Percentiles rank a stretch among this genome's conserved stretches.
Evolutionary conservation across 2,113 vertebrate species (phyloP).

Genomic region (Notarius quadriscutis): DNA sequence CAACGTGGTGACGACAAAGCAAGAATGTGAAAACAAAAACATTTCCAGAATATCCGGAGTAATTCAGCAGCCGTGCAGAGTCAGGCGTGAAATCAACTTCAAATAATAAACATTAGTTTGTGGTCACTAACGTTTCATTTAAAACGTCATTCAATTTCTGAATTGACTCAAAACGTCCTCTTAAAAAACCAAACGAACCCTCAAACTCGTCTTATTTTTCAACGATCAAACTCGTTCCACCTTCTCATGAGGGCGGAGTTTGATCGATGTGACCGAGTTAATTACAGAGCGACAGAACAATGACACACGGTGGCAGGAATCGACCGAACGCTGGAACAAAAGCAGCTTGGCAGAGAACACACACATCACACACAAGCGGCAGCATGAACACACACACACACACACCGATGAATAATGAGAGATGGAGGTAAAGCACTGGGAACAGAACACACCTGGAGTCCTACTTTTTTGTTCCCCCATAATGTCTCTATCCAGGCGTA

Average conservation of each 20-base stretch:
- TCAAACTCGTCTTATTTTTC: not conserved
- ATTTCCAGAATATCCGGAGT: not conserved
- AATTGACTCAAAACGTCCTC: slow-evolving; percentile 7
- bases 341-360: slow-evolving; percentile 6
- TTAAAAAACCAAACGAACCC: not conserved
- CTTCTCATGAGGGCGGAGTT: not conserved
- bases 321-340: slow-evolving; percentile 37
- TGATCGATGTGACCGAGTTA: not conserved
- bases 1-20: no score
- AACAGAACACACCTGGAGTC: slow-evolving; percentile 23
- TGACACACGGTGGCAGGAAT: slow-evolving; percentile 25
- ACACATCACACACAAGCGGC: slow-evolving; percentile 34
- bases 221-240: not conserved
- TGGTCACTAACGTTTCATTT: not conserved
- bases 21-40: not conserved
- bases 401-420: slow-evolving; percentile 13
- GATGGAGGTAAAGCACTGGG: slow-evolving; percentile 14
- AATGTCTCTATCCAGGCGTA: not conserved
- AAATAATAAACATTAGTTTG: not conserved
- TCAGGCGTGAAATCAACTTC: not conserved
- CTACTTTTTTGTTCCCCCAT: not conserved
- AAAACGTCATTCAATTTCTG: not conserved
- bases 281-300: slow-evolving; percentile 30
- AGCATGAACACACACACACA: slow-evolving; percentile 18
- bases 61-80: not conserved